These are phyloP conservation scores for Hippocampus mohnikei DNA, from an alignment of 2,113 vertebrate species.

Conservation along the genomic window DNA sequence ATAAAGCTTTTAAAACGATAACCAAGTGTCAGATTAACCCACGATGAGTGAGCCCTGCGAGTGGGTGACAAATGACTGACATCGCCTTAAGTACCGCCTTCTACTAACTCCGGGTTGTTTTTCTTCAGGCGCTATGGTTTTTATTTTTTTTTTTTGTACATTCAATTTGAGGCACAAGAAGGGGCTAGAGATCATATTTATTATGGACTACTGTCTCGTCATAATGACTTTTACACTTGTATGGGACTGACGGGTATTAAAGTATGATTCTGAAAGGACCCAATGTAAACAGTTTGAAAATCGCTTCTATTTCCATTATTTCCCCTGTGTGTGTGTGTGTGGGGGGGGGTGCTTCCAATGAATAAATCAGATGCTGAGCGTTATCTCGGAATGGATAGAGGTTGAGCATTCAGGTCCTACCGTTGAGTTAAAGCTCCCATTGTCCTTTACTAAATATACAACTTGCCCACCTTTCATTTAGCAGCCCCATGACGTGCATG, in stretches of 20 bases:
- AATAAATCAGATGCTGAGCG: background rate
- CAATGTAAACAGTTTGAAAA: too few relatives aligned
- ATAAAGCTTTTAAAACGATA: background rate
- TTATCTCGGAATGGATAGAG: background rate
- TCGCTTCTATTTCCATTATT: too few relatives aligned
- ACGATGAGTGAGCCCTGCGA: background rate
- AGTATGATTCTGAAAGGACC: background rate
- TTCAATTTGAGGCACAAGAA: too few relatives aligned
- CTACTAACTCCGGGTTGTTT: too few relatives aligned
- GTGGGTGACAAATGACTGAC: too few relatives aligned
- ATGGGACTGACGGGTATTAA: background rate
- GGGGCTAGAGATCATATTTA: too few relatives aligned
- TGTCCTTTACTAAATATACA: conserved; percentile 26
- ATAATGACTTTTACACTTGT: background rate
- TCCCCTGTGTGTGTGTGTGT: too few relatives aligned
- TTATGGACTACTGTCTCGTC: too few relatives aligned
- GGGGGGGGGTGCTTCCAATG: background rate
- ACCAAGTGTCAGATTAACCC: background rate
- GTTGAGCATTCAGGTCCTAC: background rate
- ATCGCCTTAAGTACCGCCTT: too few relatives aligned
- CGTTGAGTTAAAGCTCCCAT: background rate
- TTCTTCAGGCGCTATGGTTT: too few relatives aligned
- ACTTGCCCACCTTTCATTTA: conserved; percentile 35
- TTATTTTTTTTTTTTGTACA: too few relatives aligned
- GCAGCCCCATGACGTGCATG: conserved; percentile 46